Conservation (phyloP, 1,140 invertebrate species). For the Pogonomyrmex barbatus region DNA sequence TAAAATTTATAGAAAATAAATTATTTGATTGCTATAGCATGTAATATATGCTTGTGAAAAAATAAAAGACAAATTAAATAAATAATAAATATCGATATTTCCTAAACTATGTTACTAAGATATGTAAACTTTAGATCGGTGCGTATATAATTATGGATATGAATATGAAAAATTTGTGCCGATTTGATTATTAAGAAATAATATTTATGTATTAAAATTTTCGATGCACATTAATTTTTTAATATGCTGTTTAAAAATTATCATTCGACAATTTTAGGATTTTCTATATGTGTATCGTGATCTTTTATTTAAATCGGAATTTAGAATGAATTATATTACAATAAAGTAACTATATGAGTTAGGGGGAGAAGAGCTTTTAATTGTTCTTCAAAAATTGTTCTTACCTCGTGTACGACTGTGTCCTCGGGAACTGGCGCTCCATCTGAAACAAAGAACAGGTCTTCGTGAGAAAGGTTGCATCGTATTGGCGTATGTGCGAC, state of each 20-base stretch:
- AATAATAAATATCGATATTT: no score
- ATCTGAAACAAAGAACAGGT: conserved; percentile 78
- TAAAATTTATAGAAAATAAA: no score
- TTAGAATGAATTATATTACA: background rate
- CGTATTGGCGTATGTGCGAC: background rate
- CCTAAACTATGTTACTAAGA: no score
- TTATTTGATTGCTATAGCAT: no score
- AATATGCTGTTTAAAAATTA: background rate
- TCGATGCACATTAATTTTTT: background rate
- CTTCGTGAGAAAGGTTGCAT: conserved; percentile 17
- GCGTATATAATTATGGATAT: no score
- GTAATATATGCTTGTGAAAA: no score
- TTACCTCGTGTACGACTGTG: conserved; percentile 76
- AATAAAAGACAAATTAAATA: no score
- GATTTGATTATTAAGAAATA: background rate
- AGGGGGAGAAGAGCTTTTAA: background rate
- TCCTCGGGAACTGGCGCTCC: conserved; percentile 76
- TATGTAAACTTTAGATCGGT: no score
- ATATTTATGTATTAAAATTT: background rate
- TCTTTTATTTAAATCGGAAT: conserved; percentile 27
- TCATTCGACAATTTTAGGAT: background rate
- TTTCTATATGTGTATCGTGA: background rate
- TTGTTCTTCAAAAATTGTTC: conserved; percentile 34
- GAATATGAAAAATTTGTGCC: background rate
- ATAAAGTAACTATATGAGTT: background rate